Evolutionary conservation across 2,888 invertebrate genomes (phyloP).

Genomic region (Dynastes maya): DNA sequence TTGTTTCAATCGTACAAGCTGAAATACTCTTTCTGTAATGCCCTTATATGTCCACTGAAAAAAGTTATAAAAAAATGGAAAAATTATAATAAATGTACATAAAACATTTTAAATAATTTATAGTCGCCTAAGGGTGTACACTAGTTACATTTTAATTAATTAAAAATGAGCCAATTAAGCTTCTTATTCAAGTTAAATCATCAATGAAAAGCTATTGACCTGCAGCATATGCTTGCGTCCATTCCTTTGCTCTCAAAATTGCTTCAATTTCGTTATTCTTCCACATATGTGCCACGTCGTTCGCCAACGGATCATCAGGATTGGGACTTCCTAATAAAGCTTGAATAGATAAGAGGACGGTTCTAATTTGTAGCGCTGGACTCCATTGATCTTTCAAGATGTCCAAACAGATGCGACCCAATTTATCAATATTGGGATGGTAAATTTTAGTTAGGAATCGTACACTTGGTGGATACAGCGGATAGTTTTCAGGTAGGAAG

Average conservation of each 20-base stretch:
- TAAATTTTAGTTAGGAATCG: slow-evolving; percentile 99
- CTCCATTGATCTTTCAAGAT: slow-evolving; percentile 99
- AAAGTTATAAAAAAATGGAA: not conserved
- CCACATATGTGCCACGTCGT: slow-evolving; percentile 99
- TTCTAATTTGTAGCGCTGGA: slow-evolving; percentile 98
- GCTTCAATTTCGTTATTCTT: slow-evolving; percentile 98
- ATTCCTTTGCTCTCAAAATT: slow-evolving; percentile 93
- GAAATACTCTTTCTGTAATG: not conserved
- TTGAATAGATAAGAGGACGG: slow-evolving; percentile 98
- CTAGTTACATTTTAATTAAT: not conserved
- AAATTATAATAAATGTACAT: not conserved
- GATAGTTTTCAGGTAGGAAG: slow-evolving; percentile 99
- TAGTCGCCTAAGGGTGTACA: not conserved
- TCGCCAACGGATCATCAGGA: slow-evolving; percentile 98
- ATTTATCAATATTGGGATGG: slow-evolving; percentile 99
- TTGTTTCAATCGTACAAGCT: too few species aligned
- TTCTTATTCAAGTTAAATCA: not conserved
- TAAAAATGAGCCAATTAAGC: not conserved
- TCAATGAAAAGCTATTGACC: slow-evolving; percentile 52
- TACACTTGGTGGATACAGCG: slow-evolving; percentile 99
- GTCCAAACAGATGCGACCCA: slow-evolving; percentile 99
- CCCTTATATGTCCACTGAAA: not conserved
- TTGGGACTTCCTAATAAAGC: slow-evolving; percentile 98
- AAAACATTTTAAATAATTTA: not conserved
- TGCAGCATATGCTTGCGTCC: slow-evolving; percentile 90